These are phyloP conservation scores for Listronotus bonariensis DNA, from an alignment of 1,140 invertebrate genomes.

Conservation along the genomic window DNA sequence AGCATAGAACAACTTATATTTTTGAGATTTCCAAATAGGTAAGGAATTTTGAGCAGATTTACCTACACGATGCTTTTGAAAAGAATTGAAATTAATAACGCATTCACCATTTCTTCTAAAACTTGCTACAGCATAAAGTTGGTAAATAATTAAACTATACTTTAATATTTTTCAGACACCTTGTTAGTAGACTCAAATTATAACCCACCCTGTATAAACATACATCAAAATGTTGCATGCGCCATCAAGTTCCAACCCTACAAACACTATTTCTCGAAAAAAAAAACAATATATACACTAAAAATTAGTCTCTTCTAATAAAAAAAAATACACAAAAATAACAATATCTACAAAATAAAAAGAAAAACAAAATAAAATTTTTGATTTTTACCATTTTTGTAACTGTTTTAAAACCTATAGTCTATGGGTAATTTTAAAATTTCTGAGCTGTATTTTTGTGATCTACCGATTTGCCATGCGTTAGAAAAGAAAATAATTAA, in stretches of 20 bases:
- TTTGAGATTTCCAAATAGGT: no score
- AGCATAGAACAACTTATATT: no score
- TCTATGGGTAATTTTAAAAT: conserved; percentile 16
- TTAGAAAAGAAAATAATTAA: neutral
- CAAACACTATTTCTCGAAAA: conserved; percentile 5
- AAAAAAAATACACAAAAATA: conserved; percentile 17
- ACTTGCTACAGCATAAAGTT: no score
- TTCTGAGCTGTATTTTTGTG: conserved; percentile 15
- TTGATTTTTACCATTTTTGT: conserved; percentile 10
- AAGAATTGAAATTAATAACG: no score
- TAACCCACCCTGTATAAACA: neutral
- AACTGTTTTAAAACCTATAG: conserved; percentile 8
- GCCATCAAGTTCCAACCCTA: neutral
- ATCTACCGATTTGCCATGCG: neutral
- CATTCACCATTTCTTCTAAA: no score
- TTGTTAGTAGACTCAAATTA: no score
- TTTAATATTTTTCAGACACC: no score
- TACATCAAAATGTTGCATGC: neutral
- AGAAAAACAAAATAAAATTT: conserved; percentile 3
- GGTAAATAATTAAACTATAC: no score
- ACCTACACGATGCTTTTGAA: no score
- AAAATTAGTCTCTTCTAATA: conserved; percentile 8
- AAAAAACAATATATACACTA: conserved; percentile 14
- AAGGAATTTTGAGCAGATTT: no score
- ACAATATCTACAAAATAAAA: conserved; percentile 25